These are phyloP conservation scores for Dicentrarchus labrax DNA, from an alignment of 2,113 vertebrate species.

Conservation along the genomic window DNA sequence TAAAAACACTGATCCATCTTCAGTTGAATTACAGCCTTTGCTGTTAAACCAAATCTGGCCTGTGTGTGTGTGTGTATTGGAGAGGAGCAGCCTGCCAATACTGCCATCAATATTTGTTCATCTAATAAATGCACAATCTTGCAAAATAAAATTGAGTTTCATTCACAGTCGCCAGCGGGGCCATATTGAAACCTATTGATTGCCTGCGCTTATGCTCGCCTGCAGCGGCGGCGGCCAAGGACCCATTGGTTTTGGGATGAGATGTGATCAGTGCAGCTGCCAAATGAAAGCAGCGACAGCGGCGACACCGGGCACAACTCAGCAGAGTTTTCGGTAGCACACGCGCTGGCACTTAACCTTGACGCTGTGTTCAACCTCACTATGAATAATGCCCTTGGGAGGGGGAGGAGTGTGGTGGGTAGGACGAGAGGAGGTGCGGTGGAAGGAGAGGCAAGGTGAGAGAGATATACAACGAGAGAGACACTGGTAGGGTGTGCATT, in stretches of 20 bases:
- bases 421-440: slow-evolving; percentile 42
- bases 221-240: slow-evolving; percentile 34
- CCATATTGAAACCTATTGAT: slow-evolving; percentile 75
- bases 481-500: slow-evolving; percentile 47
- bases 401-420: neutral
- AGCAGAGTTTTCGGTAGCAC: slow-evolving; percentile 58
- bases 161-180: slow-evolving; percentile 59
- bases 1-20: slow-evolving; percentile 45
- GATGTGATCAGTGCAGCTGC: slow-evolving; percentile 55
- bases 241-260: slow-evolving; percentile 59
- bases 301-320: slow-evolving; percentile 49
- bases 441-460: slow-evolving; percentile 58
- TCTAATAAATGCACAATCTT: slow-evolving; percentile 80
- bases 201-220: slow-evolving; percentile 55
- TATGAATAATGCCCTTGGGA: slow-evolving; percentile 73
- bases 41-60: slow-evolving; percentile 11
- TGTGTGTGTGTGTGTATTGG: slow-evolving; percentile 34
- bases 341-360: slow-evolving; percentile 74
- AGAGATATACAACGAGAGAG: slow-evolving; percentile 45
- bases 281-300: slow-evolving; percentile 45
- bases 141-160: slow-evolving; percentile 81
- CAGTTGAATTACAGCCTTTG: slow-evolving; percentile 51
- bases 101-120: slow-evolving; percentile 76
- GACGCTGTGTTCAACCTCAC: slow-evolving; percentile 52
- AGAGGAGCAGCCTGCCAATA: slow-evolving; percentile 59